Evolutionary conservation across 2,797 vertebrate genomes (phyloP).

Genomic region (Buphagus erythrorhynchus): DNA sequence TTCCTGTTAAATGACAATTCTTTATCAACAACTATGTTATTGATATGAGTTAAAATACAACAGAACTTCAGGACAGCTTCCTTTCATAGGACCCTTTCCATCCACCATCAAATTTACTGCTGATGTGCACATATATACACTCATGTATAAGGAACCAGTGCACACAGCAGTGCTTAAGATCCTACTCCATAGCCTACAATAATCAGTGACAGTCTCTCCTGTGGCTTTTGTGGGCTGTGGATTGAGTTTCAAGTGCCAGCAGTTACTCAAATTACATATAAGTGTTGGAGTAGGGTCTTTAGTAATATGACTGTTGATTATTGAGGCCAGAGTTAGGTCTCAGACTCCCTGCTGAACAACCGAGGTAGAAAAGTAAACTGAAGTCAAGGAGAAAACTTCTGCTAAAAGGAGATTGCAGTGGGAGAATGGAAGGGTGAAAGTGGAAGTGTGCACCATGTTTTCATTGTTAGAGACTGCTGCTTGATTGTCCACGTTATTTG

Average conservation of each 20-base stretch:
- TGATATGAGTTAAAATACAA: neutral
- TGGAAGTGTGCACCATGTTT: neutral
- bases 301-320: neutral
- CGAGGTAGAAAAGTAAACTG: neutral
- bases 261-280: constrained; percentile 17
- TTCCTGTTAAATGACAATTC: neutral
- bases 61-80: neutral
- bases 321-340: neutral
- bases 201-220: neutral
- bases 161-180: neutral
- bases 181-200: neutral
- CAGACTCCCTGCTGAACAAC: neutral
- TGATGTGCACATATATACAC: neutral
- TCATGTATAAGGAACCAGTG: neutral
- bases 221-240: neutral
- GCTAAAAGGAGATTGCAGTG: neutral
- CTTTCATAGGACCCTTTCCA: neutral
- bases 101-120: neutral
- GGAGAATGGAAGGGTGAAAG: neutral
- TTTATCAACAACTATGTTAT: neutral
- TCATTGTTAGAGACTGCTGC: neutral
- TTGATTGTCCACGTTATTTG: neutral
- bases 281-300: neutral
- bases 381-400: neutral
- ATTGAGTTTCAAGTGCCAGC: constrained; percentile 8